phyloP scores from a whole-genome alignment of 1,140 invertebrate species.

The Achatina immaculata region DNA sequence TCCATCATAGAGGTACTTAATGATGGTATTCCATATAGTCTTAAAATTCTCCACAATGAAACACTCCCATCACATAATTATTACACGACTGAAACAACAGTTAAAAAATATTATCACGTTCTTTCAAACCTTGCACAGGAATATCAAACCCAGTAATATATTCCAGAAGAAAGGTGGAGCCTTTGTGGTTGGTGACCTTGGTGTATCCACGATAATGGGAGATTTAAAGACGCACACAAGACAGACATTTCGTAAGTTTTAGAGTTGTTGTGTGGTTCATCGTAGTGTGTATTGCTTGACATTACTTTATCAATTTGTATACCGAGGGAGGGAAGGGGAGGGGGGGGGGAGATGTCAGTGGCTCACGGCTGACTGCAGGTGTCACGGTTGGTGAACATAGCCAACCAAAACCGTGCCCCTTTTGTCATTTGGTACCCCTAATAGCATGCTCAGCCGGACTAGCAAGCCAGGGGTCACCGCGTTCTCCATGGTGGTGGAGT shows the following conservation, averaged over 20 bases:
- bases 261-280: too few species aligned
- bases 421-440: background rate
- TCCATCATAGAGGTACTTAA: too few species aligned
- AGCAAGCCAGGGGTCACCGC: too few species aligned
- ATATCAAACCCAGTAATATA: conserved; percentile 64
- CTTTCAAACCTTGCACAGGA: conserved; percentile 45
- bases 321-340: background rate
- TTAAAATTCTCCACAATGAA: too few species aligned
- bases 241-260: conserved; percentile 54
- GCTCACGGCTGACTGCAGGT: background rate
- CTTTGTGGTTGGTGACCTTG: conserved; percentile 63
- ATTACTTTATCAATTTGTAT: conserved; percentile 14
- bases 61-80: background rate
- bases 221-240: conserved; percentile 64
- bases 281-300: conserved; percentile 9
- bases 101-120: background rate
- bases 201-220: conserved; percentile 66
- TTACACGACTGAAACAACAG: background rate
- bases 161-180: conserved; percentile 44
- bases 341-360: background rate
- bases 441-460: too few species aligned
- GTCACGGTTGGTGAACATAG: background rate
- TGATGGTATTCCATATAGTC: too few species aligned
- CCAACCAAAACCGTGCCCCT: background rate
- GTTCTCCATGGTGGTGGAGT: too few species aligned